Base-by-base conservation (phyloP, 1,140 invertebrate species). In the Bombus superbus region DNA sequence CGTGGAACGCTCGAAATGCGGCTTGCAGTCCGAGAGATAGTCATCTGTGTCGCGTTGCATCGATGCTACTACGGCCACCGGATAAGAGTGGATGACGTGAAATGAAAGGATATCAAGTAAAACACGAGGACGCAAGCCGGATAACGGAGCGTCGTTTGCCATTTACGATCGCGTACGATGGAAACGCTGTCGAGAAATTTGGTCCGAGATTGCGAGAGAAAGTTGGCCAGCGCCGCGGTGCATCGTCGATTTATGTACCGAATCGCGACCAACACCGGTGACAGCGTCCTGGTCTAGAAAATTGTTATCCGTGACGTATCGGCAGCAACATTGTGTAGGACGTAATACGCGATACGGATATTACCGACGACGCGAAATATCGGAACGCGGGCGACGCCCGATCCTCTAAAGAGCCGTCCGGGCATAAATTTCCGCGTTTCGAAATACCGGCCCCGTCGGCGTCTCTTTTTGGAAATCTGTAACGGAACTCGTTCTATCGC, bases 231-330 rank as follows among this genome's bases (percentile, higher is more conserved):
- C 18, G 68, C 78, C 57, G 38, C 38, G 28, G 25, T 18, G 59
- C 69, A 53, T 62, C 25, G 57, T 66, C 81, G 57, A 76, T 66
- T 76, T 83, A 68, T 47, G 66, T 47, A 47, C 32, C 6, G 69
- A 79, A 62, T 83, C 87, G 75, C 40, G 84, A 57, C 66, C 69
- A 42, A 11, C 32, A 40, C 38, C 85, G 47, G 10, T 28, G 73
- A 87, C 68, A 53, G 59, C 53, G 40, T 35, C 35, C 35, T 59
- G 35, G 35, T 75, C 40, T 35, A 59, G 47, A 32, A 78, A 78
- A 88, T 64, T 80, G 77, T 75, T 75, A 66, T 76, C 64, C 42
- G 35, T 77, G 66, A 88, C 66, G 59, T 81, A 81, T 88, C 82
- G 81, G 40, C 68, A 76, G 81, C 42, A 81, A 53, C 73, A 81